Conservation (phyloP, 1,140 invertebrate genomes). For the Magallana gigas region DNA sequence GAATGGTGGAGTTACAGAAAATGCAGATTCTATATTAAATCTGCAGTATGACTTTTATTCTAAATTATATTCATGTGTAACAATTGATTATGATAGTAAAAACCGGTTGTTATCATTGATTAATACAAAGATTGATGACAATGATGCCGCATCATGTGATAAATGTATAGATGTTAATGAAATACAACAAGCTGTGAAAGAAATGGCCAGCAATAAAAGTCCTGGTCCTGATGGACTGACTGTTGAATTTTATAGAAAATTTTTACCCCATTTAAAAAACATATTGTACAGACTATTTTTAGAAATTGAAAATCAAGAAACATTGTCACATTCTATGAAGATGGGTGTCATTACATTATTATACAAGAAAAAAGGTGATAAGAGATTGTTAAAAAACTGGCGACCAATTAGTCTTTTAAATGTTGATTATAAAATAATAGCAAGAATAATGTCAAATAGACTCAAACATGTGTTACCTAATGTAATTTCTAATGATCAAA, state of each 20-base stretch:
- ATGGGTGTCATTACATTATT: slow-evolving; percentile 42
- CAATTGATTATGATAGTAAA: slow-evolving; percentile 28
- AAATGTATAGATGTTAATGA: no score
- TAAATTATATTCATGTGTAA: slow-evolving; percentile 42
- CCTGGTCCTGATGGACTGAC: slow-evolving; percentile 48
- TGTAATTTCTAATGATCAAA: slow-evolving; percentile 40
- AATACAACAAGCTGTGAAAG: slow-evolving; percentile 27
- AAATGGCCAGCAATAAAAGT: slow-evolving; percentile 51
- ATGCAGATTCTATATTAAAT: slow-evolving; percentile 39
- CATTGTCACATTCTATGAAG: slow-evolving; percentile 41
- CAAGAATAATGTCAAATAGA: slow-evolving; percentile 41
- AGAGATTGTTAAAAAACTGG: slow-evolving; percentile 44
- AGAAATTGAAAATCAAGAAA: background rate
- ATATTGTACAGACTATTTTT: background rate
- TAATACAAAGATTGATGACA: background rate
- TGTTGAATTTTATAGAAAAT: slow-evolving; percentile 48
- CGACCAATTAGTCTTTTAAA: slow-evolving; percentile 46
- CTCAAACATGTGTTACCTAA: slow-evolving; percentile 50
- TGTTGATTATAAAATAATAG: slow-evolving; percentile 52
- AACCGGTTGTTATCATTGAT: slow-evolving; percentile 22
- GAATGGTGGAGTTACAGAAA: background rate
- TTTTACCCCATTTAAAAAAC: slow-evolving; percentile 29
- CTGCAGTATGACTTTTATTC: slow-evolving; percentile 44
- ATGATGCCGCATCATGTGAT: background rate
- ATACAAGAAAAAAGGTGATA: slow-evolving; percentile 49